These are phyloP conservation scores for Malaclemys terrapin DNA, from an alignment of 2,113 vertebrate species.

Conservation along the genomic window DNA sequence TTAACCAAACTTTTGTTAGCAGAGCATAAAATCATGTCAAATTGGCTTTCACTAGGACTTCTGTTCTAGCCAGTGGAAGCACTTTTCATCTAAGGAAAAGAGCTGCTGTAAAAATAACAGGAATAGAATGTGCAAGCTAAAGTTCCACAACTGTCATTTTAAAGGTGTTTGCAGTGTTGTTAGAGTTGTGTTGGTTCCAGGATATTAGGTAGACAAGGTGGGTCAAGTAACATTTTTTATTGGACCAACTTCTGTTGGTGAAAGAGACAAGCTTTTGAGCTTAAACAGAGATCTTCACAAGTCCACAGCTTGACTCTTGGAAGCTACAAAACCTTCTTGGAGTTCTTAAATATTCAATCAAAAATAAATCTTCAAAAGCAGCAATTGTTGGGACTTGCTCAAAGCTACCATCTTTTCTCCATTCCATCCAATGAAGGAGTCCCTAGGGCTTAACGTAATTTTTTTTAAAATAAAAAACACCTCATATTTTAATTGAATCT, in stretches of 20 bases:
- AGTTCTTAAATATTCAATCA: background rate
- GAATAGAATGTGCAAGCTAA: background rate
- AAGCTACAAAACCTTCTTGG: background rate
- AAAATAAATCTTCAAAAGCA: background rate
- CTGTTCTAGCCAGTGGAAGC: background rate
- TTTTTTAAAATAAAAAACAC: fast-evolving
- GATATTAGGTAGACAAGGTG: background rate
- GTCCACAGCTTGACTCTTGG: background rate
- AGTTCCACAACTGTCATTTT: fast-evolving
- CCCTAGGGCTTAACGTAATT: fast-evolving
- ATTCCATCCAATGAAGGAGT: background rate
- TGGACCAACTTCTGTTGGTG: background rate
- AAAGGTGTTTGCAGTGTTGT: background rate
- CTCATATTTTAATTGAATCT: background rate
- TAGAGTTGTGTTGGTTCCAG: background rate
- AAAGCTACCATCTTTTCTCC: fast-evolving
- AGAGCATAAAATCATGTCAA: background rate
- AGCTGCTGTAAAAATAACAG: background rate
- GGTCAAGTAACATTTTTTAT: background rate
- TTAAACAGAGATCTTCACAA: background rate
- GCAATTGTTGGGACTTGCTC: fast-evolving
- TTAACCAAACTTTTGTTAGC: constrained; percentile 12
- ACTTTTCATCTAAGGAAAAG: background rate
- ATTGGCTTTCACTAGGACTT: background rate
- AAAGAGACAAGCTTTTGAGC: background rate